Evolutionary conservation across 1,140 invertebrate species (phyloP).

Genomic region (Prorops nasuta): DNA sequence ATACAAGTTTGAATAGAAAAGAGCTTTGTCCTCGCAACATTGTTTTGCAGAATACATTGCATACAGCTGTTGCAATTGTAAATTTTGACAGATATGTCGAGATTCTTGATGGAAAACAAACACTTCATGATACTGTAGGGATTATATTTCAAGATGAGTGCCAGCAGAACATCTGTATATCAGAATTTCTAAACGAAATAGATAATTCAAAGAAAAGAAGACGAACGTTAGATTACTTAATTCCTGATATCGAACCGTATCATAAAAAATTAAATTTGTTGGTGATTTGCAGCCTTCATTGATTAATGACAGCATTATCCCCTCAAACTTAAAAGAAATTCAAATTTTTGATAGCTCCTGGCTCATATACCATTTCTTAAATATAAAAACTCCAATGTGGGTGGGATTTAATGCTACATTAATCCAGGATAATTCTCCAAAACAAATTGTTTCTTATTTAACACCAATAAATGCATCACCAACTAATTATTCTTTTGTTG

Average conservation of each 20-base stretch:
- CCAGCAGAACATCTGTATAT: background rate
- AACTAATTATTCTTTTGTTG: slow-evolving; percentile 34
- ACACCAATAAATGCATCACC: slow-evolving; percentile 37
- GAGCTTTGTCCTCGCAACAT: background rate
- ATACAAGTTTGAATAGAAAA: background rate
- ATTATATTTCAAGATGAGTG: background rate
- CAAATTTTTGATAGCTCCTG: slow-evolving; percentile 10
- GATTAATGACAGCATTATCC: background rate
- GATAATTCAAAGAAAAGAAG: no score
- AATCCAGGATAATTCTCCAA: slow-evolving; percentile 8
- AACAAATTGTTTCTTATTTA: slow-evolving; percentile 28
- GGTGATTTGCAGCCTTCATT: slow-evolving; percentile 7
- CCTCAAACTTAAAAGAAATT: background rate
- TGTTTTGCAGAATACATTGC: background rate
- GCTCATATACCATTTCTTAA: slow-evolving; percentile 14
- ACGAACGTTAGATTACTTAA: background rate
- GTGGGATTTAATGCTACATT: slow-evolving; percentile 21
- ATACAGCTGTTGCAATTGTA: background rate
- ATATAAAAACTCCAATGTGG: slow-evolving; percentile 22
- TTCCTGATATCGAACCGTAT: slow-evolving; percentile 9
- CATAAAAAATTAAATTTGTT: slow-evolving; percentile 19
- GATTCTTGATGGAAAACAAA: background rate
- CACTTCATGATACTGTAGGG: background rate
- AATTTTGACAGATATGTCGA: background rate
- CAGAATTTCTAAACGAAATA: no score